Conservation (phyloP, 23 tunicate species). For the Phallusia fumigata region DNA sequence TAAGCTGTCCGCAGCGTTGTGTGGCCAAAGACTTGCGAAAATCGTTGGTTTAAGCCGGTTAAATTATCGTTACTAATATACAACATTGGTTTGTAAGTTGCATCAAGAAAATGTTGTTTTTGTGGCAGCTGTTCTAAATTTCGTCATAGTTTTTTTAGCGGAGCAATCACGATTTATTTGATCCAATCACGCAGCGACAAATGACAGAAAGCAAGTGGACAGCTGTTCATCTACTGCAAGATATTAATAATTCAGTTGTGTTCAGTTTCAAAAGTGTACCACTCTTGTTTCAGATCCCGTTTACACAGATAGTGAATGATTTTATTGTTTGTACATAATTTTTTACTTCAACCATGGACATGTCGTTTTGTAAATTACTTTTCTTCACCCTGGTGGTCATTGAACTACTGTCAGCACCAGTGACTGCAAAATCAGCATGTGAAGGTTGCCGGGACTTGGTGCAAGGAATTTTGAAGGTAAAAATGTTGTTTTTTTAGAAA, state of each 20-base stretch:
- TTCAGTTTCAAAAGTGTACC: too few species aligned
- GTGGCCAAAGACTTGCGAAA: neutral
- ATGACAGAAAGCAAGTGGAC: neutral
- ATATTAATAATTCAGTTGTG: too few species aligned
- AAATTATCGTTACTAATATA: neutral
- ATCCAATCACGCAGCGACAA: neutral
- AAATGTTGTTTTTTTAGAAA: neutral
- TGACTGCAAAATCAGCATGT: conserved; percentile 46
- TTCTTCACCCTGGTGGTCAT: conserved; percentile 4
- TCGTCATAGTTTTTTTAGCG: neutral
- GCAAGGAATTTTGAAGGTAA: conserved; percentile 76
- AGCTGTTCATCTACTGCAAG: too few species aligned
- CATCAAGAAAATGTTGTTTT: too few species aligned
- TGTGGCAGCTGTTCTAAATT: too few species aligned
- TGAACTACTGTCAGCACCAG: conserved; percentile 2
- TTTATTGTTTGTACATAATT: conserved; percentile 15
- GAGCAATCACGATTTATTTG: neutral
- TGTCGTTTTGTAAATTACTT: neutral
- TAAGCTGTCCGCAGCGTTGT: neutral
- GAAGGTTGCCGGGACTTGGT: conserved; percentile 70
- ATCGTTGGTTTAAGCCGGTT: neutral
- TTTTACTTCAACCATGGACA: conserved; percentile 1
- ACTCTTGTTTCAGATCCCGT: neutral
- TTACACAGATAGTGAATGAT: neutral
- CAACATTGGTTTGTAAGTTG: too few species aligned